These are phyloP conservation scores for Paracanthobrama guichenoti DNA, from an alignment of 2,113 vertebrate species.

Conservation along the genomic window DNA sequence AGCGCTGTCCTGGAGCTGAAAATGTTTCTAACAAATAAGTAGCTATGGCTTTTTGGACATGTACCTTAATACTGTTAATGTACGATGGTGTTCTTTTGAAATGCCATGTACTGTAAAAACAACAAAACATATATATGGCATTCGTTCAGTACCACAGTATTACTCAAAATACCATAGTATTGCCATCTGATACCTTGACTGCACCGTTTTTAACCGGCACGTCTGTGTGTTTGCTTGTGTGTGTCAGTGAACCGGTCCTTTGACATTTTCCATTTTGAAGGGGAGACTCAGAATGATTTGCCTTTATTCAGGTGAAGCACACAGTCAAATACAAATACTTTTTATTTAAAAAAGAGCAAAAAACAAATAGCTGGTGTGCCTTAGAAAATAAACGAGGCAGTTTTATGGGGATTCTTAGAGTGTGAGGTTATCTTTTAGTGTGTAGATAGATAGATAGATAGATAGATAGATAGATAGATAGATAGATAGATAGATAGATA, in stretches of 20 bases:
- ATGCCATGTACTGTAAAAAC: background rate
- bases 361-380: too few species aligned
- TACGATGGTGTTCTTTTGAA: background rate
- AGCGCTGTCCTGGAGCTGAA: slow-evolving; percentile 2
- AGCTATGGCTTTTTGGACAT: too few species aligned
- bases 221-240: background rate
- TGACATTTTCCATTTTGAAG: background rate
- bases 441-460: too few species aligned
- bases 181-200: background rate
- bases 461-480: too few species aligned
- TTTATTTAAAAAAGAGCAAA: too few species aligned
- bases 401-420: too few species aligned
- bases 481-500: too few species aligned
- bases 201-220: background rate
- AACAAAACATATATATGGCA: background rate
- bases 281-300: background rate
- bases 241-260: background rate
- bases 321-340: background rate
- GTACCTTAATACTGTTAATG: too few species aligned
- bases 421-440: too few species aligned
- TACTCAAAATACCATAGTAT: background rate
- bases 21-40: background rate
- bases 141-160: background rate
- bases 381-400: too few species aligned
- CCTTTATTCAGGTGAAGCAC: background rate